These are phyloP conservation scores for Heteromyza rotundicornis DNA, from an alignment of 2,888 invertebrate genomes.

Conservation along the genomic window DNA sequence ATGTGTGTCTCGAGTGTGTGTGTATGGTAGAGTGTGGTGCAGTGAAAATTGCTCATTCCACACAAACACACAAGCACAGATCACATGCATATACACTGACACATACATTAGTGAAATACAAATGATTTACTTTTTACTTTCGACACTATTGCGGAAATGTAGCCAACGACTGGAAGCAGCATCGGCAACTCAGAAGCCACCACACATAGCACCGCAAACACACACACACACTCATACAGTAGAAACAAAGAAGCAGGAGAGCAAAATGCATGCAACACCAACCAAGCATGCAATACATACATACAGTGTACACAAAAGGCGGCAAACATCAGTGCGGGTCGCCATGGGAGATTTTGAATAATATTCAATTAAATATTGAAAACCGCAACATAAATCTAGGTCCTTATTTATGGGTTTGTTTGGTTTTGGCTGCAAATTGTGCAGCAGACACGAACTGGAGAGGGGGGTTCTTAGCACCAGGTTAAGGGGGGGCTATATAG, in stretches of 20 bases:
- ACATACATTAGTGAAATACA: neutral
- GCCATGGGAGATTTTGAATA: slow-evolving; percentile 43
- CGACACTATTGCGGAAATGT: neutral
- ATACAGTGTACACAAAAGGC: neutral
- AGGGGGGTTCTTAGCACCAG: no score
- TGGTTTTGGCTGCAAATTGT: slow-evolving; percentile 17
- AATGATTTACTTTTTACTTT: neutral
- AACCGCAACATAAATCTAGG: slow-evolving; percentile 58
- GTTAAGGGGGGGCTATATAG: no score
- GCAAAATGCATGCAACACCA: slow-evolving; percentile 23
- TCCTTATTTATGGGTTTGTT: slow-evolving; percentile 43
- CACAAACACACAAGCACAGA: neutral
- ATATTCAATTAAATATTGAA: slow-evolving; percentile 58
- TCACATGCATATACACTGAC: neutral
- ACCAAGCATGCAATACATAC: slow-evolving; percentile 25
- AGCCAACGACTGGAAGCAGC: slow-evolving; percentile 21
- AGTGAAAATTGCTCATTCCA: neutral
- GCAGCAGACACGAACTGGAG: neutral
- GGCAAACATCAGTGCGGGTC: slow-evolving; percentile 20
- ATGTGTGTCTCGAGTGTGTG: neutral
- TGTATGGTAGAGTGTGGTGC: neutral
- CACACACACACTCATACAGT: slow-evolving; percentile 19
- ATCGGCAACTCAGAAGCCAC: no score
- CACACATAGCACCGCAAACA: slow-evolving; percentile 25
- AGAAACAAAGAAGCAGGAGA: slow-evolving; percentile 8